Conservation (phyloP, 2,888 invertebrate species). For the Eilema griseolum region DNA sequence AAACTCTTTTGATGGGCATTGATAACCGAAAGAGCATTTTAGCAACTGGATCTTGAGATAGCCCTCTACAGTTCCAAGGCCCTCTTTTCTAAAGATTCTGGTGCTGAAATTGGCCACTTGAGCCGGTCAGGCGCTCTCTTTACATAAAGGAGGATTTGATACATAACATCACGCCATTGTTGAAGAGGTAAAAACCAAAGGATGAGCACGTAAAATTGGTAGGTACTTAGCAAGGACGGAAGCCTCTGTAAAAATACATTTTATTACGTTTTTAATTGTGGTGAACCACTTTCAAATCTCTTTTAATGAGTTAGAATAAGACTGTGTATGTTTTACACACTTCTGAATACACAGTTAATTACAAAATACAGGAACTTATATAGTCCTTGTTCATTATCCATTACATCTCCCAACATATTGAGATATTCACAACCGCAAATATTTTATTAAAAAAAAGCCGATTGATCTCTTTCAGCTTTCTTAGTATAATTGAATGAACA, state of each 20-base stretch:
- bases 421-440: neutral
- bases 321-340: neutral
- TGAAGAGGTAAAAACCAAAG: no score
- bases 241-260: neutral
- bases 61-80: no score
- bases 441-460: neutral
- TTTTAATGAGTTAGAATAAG: neutral
- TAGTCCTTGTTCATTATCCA: neutral
- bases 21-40: no score
- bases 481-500: slow-evolving; percentile 17
- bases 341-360: neutral
- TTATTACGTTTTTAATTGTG: neutral
- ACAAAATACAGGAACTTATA: neutral
- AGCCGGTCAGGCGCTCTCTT: no score
- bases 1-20: no score
- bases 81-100: no score
- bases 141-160: no score
- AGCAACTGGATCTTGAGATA: no score
- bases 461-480: neutral
- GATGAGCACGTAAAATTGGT: neutral
- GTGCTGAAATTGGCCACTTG: no score
- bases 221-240: neutral
- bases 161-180: no score
- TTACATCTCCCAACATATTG: neutral
- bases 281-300: neutral